phyloP scores from a whole-genome alignment of 2,888 invertebrate species.

The Cordilura impudica region DNA sequence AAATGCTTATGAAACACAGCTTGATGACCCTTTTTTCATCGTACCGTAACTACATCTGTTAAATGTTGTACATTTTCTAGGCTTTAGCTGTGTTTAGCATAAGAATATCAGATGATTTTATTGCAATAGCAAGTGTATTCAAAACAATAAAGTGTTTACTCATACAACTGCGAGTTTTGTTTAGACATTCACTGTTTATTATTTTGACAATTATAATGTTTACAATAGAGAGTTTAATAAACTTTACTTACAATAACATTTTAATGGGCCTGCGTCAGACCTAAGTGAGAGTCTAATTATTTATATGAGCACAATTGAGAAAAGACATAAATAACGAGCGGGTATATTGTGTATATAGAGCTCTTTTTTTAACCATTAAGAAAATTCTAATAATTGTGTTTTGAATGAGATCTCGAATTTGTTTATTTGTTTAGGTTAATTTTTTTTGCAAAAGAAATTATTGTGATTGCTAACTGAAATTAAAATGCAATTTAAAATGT shows the following conservation, averaged over 20 bases:
- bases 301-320: conserved; percentile 7
- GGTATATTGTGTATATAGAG: not conserved
- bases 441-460: too few relatives aligned
- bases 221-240: conserved; percentile 59
- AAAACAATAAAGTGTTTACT: conserved; percentile 11
- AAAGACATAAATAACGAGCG: conserved; percentile 17
- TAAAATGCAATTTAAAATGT: too few relatives aligned
- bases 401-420: not conserved
- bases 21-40: conserved; percentile 31
- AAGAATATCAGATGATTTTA: conserved; percentile 25
- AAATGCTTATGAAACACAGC: conserved; percentile 43
- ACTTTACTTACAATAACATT: conserved; percentile 49
- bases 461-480: not conserved
- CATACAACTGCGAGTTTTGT: conserved; percentile 1
- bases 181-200: not conserved
- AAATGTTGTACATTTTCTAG: conserved; percentile 10
- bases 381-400: not conserved
- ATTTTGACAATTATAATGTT: conserved; percentile 56
- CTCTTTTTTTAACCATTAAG: not conserved
- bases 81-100: conserved; percentile 17
- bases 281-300: conserved; percentile 30
- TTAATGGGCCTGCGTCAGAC: conserved; percentile 50
- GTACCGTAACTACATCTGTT: conserved; percentile 35
- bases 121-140: conserved; percentile 19
- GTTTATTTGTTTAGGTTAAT: not conserved